Conservation (phyloP, 2,797 vertebrate species). For the Macropodus opercularis region DNA sequence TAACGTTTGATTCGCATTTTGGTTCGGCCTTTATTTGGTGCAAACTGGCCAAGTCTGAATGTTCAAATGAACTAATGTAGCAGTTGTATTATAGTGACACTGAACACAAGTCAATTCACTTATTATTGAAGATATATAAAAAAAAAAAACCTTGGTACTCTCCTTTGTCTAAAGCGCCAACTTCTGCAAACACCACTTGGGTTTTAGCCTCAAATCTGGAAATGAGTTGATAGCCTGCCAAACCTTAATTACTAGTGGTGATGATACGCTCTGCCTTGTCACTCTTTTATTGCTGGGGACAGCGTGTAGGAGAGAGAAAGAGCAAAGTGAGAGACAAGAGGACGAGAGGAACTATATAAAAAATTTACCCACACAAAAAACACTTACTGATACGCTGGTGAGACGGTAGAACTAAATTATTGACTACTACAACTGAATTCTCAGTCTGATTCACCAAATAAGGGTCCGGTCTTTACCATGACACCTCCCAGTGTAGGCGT, state of each 20-base stretch:
- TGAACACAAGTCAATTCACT: too few species aligned
- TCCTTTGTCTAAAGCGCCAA: background rate
- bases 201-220: background rate
- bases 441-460: too few species aligned
- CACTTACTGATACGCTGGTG: too few species aligned
- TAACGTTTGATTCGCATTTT: too few species aligned
- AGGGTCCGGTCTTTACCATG: too few species aligned
- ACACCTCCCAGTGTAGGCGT: too few species aligned
- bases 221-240: constrained; percentile 17
- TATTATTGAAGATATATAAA: background rate
- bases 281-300: background rate
- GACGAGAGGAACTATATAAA: background rate
- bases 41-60: too few species aligned
- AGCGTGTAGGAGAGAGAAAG: background rate
- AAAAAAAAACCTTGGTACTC: background rate
- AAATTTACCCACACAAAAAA: constrained; percentile 14
- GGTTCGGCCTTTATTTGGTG: too few species aligned
- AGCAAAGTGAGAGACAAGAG: background rate
- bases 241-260: constrained; percentile 11
- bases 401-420: too few species aligned
- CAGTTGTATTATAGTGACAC: too few species aligned
- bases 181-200: background rate
- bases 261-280: constrained; percentile 20
- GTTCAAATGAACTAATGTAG: too few species aligned
- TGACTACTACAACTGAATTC: too few species aligned